phyloP scores from a whole-genome alignment of 2,888 invertebrate species.

The Lamellibrachia columna region DNA sequence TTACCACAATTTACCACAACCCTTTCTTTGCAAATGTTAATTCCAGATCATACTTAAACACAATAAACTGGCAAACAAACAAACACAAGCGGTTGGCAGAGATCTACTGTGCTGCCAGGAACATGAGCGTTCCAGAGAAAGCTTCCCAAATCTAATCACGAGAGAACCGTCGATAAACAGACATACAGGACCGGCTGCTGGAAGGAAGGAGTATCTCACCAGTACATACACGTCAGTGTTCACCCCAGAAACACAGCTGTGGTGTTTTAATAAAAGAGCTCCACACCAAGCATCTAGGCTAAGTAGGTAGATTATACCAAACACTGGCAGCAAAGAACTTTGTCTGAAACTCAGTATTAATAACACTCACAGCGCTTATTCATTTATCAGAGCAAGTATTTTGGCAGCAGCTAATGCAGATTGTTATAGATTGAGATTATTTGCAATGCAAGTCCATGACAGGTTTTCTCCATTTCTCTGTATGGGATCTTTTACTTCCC shows the following conservation, averaged over 20 bases:
- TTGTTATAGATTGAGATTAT: no score
- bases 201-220: background rate
- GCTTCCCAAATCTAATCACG: background rate
- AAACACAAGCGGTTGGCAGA: background rate
- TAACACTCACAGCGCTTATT: no score
- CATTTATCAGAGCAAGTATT: no score
- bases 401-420: no score
- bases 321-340: background rate
- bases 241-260: background rate
- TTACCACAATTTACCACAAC: background rate
- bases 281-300: background rate
- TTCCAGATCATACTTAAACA: background rate
- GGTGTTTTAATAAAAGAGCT: background rate
- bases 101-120: background rate
- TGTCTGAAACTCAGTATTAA: background rate
- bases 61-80: background rate
- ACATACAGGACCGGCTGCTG: background rate
- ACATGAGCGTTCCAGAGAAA: background rate
- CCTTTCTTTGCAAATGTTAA: background rate
- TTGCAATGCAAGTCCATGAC: no score
- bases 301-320: background rate
- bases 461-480: no score
- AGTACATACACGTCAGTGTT: background rate
- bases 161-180: background rate
- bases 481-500: no score